Conservation (phyloP, 2,113 vertebrate species). For the Oreotrochilus melanogaster region DNA sequence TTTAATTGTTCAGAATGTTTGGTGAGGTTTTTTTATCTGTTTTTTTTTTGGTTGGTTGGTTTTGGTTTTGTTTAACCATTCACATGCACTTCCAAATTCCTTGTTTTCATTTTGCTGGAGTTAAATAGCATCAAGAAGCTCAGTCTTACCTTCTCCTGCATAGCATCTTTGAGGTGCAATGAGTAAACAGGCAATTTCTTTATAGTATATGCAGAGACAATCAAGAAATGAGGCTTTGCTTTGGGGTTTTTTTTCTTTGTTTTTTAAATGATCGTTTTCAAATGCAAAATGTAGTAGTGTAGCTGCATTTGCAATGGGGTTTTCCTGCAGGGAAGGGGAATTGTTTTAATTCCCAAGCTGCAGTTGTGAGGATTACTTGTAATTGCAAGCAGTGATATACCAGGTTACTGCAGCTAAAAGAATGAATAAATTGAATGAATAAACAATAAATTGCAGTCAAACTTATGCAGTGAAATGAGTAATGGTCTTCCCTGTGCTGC, state of each 20-base stretch:
- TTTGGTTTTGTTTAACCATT: background rate
- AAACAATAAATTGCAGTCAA: background rate
- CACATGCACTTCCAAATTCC: background rate
- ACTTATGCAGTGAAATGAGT: background rate
- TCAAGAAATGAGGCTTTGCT: background rate
- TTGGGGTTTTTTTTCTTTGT: background rate
- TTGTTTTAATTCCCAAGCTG: background rate
- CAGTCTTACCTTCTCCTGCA: background rate
- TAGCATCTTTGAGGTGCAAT: rapidly evolving
- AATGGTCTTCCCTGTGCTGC: background rate
- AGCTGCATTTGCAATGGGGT: background rate
- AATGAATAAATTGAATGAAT: no score
- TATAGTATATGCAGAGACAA: background rate
- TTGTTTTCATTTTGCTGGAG: background rate
- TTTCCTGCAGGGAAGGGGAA: background rate
- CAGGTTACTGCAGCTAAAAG: background rate
- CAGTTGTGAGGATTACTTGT: background rate
- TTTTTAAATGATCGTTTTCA: background rate
- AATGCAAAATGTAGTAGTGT: rapidly evolving
- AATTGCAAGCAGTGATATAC: background rate
- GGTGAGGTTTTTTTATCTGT: no score
- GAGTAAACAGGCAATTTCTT: no score
- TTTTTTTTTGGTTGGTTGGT: background rate
- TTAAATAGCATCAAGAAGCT: background rate
- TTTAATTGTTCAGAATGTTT: background rate